Evolutionary conservation across 2,888 invertebrate genomes (phyloP).

Genomic region (Eilema depressum): DNA sequence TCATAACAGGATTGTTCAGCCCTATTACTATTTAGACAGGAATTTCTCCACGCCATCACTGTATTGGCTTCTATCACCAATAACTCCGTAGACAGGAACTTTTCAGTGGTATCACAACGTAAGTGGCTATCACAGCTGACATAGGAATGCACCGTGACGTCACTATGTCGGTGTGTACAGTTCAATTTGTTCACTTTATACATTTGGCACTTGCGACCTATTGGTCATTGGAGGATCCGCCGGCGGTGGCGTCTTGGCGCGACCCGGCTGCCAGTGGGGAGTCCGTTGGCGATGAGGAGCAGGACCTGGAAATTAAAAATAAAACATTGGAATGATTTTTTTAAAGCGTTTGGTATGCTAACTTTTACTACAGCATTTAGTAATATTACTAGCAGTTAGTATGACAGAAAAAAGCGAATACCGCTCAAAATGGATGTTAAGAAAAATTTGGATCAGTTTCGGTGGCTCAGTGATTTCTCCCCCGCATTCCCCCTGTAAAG

Average conservation of each 20-base stretch:
- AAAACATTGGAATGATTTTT: no score
- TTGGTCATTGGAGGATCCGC: conserved; percentile 53
- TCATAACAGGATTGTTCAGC: background rate
- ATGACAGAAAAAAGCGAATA: no score
- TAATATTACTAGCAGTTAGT: no score
- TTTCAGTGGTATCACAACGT: conserved; percentile 13
- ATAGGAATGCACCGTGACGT: conserved; percentile 3
- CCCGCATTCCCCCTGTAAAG: no score
- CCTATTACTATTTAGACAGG: background rate
- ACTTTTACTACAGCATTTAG: no score
- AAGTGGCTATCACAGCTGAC: conserved; percentile 3
- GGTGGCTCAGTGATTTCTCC: no score
- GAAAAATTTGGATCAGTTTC: no score
- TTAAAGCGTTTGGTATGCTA: no score
- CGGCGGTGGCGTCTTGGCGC: conserved; percentile 56
- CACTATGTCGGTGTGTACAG: background rate
- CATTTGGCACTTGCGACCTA: conserved; percentile 33
- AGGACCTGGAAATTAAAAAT: conserved; percentile 60
- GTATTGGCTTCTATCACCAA: background rate
- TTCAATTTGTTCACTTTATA: conserved; percentile 14
- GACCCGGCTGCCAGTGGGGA: no score
- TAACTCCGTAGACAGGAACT: background rate
- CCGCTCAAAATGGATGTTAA: no score
- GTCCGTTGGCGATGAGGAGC: conserved; percentile 64
- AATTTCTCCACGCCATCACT: conserved; percentile 6